These are phyloP conservation scores for Macrochelys suwanniensis DNA, from an alignment of 2,797 vertebrate genomes.

Conservation along the genomic window DNA sequence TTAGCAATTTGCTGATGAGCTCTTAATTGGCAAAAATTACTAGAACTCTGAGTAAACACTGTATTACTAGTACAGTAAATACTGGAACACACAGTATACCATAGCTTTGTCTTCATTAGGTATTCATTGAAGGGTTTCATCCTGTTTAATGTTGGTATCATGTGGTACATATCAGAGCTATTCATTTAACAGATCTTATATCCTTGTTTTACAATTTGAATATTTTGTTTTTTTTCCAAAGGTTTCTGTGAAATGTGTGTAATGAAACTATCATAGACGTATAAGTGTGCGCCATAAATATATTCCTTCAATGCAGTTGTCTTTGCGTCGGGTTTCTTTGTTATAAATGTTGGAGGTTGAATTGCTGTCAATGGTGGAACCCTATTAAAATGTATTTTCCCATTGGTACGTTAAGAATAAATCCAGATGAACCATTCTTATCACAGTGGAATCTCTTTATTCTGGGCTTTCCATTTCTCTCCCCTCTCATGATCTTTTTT, in stretches of 20 bases:
- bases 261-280: not conserved
- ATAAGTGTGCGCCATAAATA: not conserved
- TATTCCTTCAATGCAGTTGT: not conserved
- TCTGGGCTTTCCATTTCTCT: not conserved
- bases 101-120: slow-evolving; percentile 7
- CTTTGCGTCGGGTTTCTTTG: not conserved
- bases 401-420: not conserved
- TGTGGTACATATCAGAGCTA: not conserved
- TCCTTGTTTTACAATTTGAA: not conserved
- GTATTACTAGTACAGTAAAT: not conserved
- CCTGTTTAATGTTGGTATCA: not conserved
- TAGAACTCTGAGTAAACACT: not conserved
- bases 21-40: not conserved
- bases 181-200: not conserved
- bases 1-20: not conserved
- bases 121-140: slow-evolving; percentile 9
- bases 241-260: not conserved
- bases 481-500: not conserved
- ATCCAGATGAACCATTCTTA: not conserved
- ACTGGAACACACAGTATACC: not conserved
- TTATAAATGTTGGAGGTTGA: not conserved
- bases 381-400: not conserved
- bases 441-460: not conserved
- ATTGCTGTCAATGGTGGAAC: not conserved
- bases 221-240: not conserved